Evolutionary conservation across 1,140 invertebrate species (phyloP).

Genomic region (Oedothorax gibbosus): DNA sequence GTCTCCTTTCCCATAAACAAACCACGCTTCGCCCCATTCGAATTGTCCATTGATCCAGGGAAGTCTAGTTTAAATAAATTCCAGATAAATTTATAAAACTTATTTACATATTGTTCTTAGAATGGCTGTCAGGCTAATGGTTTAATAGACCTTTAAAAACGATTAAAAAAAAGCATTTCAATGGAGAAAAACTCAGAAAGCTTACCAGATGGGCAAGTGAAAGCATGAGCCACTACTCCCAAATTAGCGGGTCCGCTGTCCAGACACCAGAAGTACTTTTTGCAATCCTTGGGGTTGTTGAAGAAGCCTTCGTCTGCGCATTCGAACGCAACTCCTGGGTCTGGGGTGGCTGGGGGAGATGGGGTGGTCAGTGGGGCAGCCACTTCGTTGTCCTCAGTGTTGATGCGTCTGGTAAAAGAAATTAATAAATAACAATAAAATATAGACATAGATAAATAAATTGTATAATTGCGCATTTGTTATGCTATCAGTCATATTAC

Average conservation of each 20-base stretch:
- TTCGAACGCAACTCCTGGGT: conserved; percentile 88
- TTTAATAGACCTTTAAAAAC: neutral
- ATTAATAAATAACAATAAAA: no score
- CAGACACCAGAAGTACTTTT: conserved; percentile 95
- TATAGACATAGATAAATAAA: no score
- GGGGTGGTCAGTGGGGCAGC: conserved; percentile 69
- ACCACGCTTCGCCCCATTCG: no score
- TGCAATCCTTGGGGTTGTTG: conserved; percentile 89
- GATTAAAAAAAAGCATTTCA: neutral
- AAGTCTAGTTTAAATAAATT: no score
- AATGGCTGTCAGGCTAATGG: neutral
- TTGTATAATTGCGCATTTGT: no score
- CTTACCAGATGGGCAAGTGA: conserved; percentile 83
- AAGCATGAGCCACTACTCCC: conserved; percentile 91
- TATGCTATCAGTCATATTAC: no score
- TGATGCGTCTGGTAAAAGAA: no score
- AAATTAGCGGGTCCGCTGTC: conserved; percentile 88
- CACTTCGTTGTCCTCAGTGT: conserved; percentile 16
- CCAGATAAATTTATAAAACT: no score
- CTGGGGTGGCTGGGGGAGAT: conserved; percentile 88
- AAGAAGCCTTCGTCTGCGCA: conserved; percentile 95
- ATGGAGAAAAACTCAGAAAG: neutral
- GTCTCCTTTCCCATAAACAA: no score
- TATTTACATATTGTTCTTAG: neutral
- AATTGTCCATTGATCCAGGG: no score